Base-by-base conservation (phyloP, 2,888 invertebrate species). In the Meghimatium bilineatum region DNA sequence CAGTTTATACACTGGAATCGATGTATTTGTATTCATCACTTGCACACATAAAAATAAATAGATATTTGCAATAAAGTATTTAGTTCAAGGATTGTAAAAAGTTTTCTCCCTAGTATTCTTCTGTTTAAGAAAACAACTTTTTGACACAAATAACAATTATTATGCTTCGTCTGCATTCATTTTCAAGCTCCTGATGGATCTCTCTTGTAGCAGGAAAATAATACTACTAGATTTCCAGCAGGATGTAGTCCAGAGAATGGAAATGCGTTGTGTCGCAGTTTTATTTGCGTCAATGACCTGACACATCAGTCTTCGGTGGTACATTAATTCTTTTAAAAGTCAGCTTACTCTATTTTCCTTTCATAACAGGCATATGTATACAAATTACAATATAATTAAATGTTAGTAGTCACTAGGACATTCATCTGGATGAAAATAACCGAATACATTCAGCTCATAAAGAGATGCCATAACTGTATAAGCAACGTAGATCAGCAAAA, bases 381-480 rank as follows among this genome's bases (percentile, higher is more conserved):
- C 66, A 32, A 66, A 32, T 32, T 44, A 17, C 66, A 32, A 66
- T 66, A 66, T 44, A 17, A 72, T 44, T 14, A 36, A 69, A 12
- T 1, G 36, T 87, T 75, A 90, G 76, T 88, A 89, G 36, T 82
- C 80, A 71, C 88, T 89, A 0, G 91, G 87, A 91, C 97, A 97
- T 91, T 96, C 96, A 38, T 96, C 96, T 87, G 97, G 96, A 94
- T 98, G 97, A 95, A 96, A 95, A 89, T 96, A 94, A 29, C 98
- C 98, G 94, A 99, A 98, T 80, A 98, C 95, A 93, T 98, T 98
- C 87, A 98, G 95, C 95, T 99, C 98, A 94, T 98, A 98, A 86
- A 98, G 95, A 87, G 97, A 96, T 88, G 98, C 98, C 91, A 98
- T 95, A 60, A 96, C 95, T 91, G 98, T 98, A 94, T 98, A 98